Percentiles rank a stretch among this genome's conserved stretches.
These are phyloP conservation scores for Plebejus anna DNA, from an alignment of 2,888 invertebrate genomes.

Conservation along the genomic window DNA sequence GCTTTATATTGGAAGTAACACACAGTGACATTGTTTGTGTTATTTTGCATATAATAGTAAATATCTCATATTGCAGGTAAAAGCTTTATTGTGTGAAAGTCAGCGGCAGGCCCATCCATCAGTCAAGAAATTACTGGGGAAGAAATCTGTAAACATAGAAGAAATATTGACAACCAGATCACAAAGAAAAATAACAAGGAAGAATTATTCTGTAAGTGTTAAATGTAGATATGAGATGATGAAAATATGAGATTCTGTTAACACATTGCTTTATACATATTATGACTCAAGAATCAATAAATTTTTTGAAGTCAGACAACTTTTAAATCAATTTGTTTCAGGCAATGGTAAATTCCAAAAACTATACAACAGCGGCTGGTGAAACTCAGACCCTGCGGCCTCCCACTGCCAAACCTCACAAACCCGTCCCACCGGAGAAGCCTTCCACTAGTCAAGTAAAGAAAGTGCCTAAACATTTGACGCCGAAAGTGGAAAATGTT, in stretches of 20 bases:
- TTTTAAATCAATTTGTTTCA: slow-evolving; percentile 37
- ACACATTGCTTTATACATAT: no score
- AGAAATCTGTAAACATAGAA: slow-evolving; percentile 70
- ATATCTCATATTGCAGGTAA: slow-evolving; percentile 47
- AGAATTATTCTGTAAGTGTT: slow-evolving; percentile 58
- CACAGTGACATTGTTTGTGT: background rate
- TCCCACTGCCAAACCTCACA: slow-evolving; percentile 38
- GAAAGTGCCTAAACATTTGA: slow-evolving; percentile 63
- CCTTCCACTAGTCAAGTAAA: slow-evolving; percentile 42
- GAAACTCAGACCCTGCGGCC: slow-evolving; percentile 58
- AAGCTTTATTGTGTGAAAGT: slow-evolving; percentile 55
- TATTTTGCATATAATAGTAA: background rate
- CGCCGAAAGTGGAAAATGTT: slow-evolving; percentile 62
- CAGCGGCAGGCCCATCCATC: slow-evolving; percentile 86
- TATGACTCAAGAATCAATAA: no score
- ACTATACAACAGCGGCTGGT: slow-evolving; percentile 66
- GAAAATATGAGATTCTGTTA: no score
- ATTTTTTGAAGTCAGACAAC: background rate
- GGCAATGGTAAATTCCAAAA: slow-evolving; percentile 65
- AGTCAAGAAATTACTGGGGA: slow-evolving; percentile 84
- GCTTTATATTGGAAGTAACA: background rate
- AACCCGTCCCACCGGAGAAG: slow-evolving; percentile 38
- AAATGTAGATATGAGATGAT: no score
- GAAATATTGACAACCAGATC: slow-evolving; percentile 69
- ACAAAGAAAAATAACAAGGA: slow-evolving; percentile 69